Evolutionary conservation across 1,140 invertebrate species (phyloP).

Genomic region (Rhopalosiphum maidis): DNA sequence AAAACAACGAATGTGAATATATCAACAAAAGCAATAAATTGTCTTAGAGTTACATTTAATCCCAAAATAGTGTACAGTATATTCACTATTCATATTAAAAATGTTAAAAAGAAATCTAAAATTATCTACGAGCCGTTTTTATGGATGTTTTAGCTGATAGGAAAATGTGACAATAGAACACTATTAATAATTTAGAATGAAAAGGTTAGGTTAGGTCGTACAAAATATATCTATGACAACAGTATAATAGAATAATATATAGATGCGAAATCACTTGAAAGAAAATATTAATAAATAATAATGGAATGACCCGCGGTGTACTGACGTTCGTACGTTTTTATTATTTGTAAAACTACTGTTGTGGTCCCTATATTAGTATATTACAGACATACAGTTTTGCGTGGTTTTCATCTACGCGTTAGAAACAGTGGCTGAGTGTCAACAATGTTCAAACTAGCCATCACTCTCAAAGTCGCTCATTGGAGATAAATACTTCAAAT

Average conservation of each 20-base stretch:
- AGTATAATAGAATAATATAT: background rate
- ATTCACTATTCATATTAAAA: background rate
- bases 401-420: background rate
- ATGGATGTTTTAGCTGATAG: background rate
- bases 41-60: background rate
- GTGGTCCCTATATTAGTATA: background rate
- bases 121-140: background rate
- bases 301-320: background rate
- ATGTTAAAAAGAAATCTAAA: background rate
- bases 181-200: background rate
- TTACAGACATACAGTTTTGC: background rate
- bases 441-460: background rate
- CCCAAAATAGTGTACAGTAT: background rate
- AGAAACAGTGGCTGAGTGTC: background rate
- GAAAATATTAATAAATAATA: conserved; percentile 18
- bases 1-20: background rate
- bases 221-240: background rate
- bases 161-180: background rate
- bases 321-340: background rate
- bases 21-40: background rate
- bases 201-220: no score
- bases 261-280: background rate
- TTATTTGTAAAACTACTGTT: background rate
- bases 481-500: background rate
- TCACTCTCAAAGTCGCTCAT: background rate